Evolutionary conservation across 2,888 invertebrate species (phyloP), one percentile per base, ranked within the genome.

Genomic region (Ecliptopera silaceata): DNA sequence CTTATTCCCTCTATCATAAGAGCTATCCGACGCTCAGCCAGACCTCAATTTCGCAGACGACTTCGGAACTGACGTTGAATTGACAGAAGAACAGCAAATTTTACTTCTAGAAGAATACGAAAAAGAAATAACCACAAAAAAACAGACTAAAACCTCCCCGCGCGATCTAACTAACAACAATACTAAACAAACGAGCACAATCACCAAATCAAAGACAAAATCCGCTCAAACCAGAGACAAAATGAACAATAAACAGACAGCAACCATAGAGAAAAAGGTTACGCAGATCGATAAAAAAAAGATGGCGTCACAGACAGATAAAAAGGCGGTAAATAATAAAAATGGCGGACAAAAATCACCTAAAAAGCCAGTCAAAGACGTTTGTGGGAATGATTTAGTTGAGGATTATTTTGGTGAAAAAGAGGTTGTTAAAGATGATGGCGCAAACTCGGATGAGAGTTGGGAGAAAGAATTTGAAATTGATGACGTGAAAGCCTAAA

Each of bases 71-170:
- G 92, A 94, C 77, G 91, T 94, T 55, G 94, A 95, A 80, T 81
- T 95, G 51, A 93, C 95, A 3, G 95, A 95, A 80, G 95, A 95
- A 81, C 93, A 95, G 71, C 95, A 95, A 77, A 94, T 88, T 3
- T 83, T 94, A 69, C 86, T 95, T 50, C 81, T 95, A 70, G 93
- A 94, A 72, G 93, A 94, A 72, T 95, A 95, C 76, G 95, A 95
- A 76, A 92, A 89, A 57, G 95, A 95, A 79, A 93, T 92, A 34
- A 75, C 87, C 0, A 77, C 79, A 17, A 90, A 92, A 63, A 92
- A 92, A 66, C 71, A 74, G 52, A 75, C 76, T 18, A 85, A 82
- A 42, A 73, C 74, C 0, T 70, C 78, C 4, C 66, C 80, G 8
- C 74, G 79, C 1, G 89, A 90, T 63, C 53, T 79, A 13, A 60